Conservation (phyloP, 2,888 invertebrate species). For the Sinopyrophorus schimmeli region DNA sequence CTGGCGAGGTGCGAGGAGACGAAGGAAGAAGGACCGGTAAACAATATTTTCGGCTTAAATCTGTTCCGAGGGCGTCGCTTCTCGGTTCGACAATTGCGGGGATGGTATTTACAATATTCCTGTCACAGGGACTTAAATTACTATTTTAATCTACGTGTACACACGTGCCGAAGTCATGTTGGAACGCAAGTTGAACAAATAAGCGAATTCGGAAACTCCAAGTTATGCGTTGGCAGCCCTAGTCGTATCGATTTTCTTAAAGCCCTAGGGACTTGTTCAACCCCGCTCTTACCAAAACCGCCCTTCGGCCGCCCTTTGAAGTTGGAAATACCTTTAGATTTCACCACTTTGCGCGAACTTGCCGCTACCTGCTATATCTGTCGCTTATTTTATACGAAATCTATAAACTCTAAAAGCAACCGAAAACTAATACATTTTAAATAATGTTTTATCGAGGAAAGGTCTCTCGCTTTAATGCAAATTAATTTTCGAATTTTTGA, state of each 20-base stretch:
- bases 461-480: too few species aligned
- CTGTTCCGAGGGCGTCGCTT: too few species aligned
- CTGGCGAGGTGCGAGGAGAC: too few species aligned
- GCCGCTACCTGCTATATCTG: constrained; percentile 23
- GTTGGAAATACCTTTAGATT: constrained; percentile 42
- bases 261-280: constrained; percentile 40
- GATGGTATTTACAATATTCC: constrained; percentile 1
- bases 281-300: constrained; percentile 35
- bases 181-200: constrained; percentile 28
- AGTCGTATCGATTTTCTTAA: constrained; percentile 40
- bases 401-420: too few species aligned
- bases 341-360: constrained; percentile 37
- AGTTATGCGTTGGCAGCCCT: constrained; percentile 33
- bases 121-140: constrained; percentile 7
- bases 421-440: too few species aligned
- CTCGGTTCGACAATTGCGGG: too few species aligned
- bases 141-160: constrained; percentile 15
- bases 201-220: constrained; percentile 32
- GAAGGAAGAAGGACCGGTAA: too few species aligned
- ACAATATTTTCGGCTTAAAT: too few species aligned
- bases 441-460: too few species aligned
- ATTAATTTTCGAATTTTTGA: too few species aligned
- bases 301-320: constrained; percentile 40
- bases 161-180: constrained; percentile 23
- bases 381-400: constrained; percentile 3